Percentiles rank a stretch among this genome's conserved stretches.
Conservation (phyloP, 2,888 invertebrate species). For the Ephialtes manifestator region DNA sequence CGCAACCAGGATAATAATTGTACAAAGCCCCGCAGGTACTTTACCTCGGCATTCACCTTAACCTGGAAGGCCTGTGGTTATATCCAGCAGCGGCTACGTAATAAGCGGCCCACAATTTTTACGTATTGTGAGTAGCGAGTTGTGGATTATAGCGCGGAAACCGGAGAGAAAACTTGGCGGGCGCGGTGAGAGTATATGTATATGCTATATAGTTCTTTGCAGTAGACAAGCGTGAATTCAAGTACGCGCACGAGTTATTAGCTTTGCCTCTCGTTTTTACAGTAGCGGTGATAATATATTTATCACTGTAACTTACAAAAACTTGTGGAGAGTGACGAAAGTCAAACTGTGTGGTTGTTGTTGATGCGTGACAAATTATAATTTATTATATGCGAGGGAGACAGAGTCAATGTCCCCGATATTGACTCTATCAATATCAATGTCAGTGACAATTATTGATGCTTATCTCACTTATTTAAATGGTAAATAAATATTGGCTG, state of each 20-base stretch:
- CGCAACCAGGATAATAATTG: slow-evolving; percentile 46
- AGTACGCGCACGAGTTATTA: slow-evolving; percentile 19
- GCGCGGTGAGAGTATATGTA: slow-evolving; percentile 13
- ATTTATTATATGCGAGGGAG: too few species aligned
- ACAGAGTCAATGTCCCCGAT: too few species aligned
- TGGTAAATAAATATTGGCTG: too few species aligned
- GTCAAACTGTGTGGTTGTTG: neutral
- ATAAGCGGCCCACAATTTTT: slow-evolving; percentile 65
- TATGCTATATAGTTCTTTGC: neutral
- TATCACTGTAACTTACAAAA: neutral
- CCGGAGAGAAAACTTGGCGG: slow-evolving; percentile 32
- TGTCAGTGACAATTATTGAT: too few species aligned
- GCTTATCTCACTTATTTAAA: too few species aligned
- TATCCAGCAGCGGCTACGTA: slow-evolving; percentile 58
- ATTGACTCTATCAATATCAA: too few species aligned
- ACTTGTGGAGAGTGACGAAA: neutral
- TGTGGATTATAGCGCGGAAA: slow-evolving; percentile 55
- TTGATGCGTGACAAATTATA: neutral
- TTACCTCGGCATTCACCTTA: slow-evolving; percentile 68
- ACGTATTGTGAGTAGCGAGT: slow-evolving; percentile 31
- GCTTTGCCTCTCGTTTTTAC: slow-evolving; percentile 4
- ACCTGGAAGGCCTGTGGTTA: slow-evolving; percentile 53
- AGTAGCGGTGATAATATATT: slow-evolving; percentile 12
- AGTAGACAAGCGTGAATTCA: neutral
- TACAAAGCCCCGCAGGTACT: slow-evolving; percentile 49